Base-by-base conservation (phyloP, 2,113 vertebrate genomes). In the Laticauda laticaudata region DNA sequence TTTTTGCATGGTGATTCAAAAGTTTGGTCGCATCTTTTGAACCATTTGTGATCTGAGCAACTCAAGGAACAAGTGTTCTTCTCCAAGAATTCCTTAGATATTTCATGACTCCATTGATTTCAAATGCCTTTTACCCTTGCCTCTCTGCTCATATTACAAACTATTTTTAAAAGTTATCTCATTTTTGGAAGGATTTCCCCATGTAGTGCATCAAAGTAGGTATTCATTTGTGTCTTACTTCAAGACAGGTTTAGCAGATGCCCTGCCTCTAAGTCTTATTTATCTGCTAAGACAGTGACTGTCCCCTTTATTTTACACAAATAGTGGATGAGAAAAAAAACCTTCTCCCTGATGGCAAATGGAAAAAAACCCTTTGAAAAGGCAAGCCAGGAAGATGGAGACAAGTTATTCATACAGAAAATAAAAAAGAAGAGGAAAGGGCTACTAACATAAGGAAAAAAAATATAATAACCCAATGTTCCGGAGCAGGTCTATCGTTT, bases 241-340 rank as follows among this genome's bases (percentile, higher is more conserved):
- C 89, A 29, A 59, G 24, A 57, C 59, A 1, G 9, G 5, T 64
- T 95, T 95, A 48, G 75, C 89, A 89, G 69, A 86, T 92, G 45
- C 0, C 53, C 0, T 8, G 15, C 55, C 92, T 90, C 20, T 86
- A 93, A 26, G 4, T 45, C 43, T 88, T 34, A 48, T 53, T 43
- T 53, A 1, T 9, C 1, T 1, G 56, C 39, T 34, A 10, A 56
- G 39, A 4, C 18, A 81, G 26, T 57, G 61, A 88, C 53, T 54
- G 34, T 24, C 29, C 18, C 29, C 20, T n/a, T 10, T 75, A 55
- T 75, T 10, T 69, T 59, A 39, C 39, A 4, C 39, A 8, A 20
- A 55, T 53, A 90, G 61, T 51, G 29, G 29, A 53, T 23, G 21
- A 1, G 43, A 45, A 59, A 54, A 59, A 57, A 75, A 59, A 57